A percentile compares a stretch with the other conserved stretches of the same genome.
These are phyloP conservation scores for Colletes collaris DNA, from an alignment of 2,888 invertebrate genomes.

Conservation along the genomic window DNA sequence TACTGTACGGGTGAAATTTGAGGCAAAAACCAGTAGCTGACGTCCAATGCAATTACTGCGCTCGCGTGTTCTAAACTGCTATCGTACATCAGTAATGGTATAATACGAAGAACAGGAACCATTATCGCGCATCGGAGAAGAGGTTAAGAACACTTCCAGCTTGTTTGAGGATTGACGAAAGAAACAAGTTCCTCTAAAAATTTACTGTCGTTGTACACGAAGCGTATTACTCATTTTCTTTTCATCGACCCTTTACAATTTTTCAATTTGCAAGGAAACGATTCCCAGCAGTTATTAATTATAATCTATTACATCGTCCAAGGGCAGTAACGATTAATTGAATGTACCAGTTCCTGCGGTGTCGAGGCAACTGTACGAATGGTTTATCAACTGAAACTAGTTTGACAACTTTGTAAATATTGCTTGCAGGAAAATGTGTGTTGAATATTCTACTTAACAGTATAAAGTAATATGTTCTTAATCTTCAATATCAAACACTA, in stretches of 20 bases:
- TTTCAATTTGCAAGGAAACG: not conserved
- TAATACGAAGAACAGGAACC: conserved; percentile 5
- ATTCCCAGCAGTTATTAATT: not conserved
- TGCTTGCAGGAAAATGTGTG: no score
- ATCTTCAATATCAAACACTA: no score
- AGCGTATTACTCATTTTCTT: no score
- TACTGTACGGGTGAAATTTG: conserved; percentile 40
- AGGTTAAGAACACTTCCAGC: not conserved
- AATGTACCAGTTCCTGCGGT: not conserved
- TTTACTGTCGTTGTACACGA: no score
- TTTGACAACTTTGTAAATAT: no score
- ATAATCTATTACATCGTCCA: not conserved
- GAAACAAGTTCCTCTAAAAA: not conserved
- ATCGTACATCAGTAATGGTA: conserved; percentile 10
- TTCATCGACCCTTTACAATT: not conserved
- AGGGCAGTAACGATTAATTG: not conserved
- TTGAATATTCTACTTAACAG: no score
- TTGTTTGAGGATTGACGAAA: not conserved
- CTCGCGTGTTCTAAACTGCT: conserved; percentile 23
- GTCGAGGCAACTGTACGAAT: no score
- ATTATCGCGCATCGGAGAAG: conserved; percentile 1
- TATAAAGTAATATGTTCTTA: no score
- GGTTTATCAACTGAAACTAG: no score
- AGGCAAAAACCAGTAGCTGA: conserved; percentile 4
- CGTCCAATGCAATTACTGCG: conserved; percentile 12